Evolutionary conservation across 1,140 invertebrate species (phyloP), one percentile per base, ranked within the genome.

Genomic region (Anadara kagoshimensis): DNA sequence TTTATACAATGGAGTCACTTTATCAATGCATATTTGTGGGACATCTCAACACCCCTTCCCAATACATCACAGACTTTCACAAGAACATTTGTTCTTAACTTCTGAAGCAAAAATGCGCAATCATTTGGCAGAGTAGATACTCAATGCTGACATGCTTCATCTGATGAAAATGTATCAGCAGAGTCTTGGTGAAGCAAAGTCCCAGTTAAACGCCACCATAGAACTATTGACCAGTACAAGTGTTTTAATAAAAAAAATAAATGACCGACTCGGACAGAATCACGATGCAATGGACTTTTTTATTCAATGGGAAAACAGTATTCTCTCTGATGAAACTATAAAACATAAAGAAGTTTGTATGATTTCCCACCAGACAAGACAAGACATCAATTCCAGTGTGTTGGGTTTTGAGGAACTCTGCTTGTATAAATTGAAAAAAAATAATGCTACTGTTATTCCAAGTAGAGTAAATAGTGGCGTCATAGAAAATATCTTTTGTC

Each of bases 21-120:
- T n/a, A 14, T 14, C 0, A 41, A 43, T 43, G 57, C 57, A 1
- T 43, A 59, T 11, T 14, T 59, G 4, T 59, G 29, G 29, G 57
- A 59, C n/a, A 59, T 59, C 12, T 26, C n/a, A 5, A 5, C 11
- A 58, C 18, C 68, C 45, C 8, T 53, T 69, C n/a, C 68, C 58
- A 2, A 26, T 70, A 0, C 41, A 66, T 18, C 4, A 44, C 0
- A 66, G 65, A 53, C 7, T 73, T 1, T 41, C 62, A 47, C 62
- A 58, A 12, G 53, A 73, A 49, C 70, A 66, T 43, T 24, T 73
- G 4, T 49, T 43, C 59, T 26, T 65, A 20, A 66, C 8, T 16
- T 49, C 22, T 49, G 70, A 64, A 43, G 36, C 8, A 0, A 71
- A 71, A 56, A 71, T 71, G 69, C 18, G 69, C 4, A 71, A 71